Conservation (phyloP, 2,888 invertebrate genomes). For the Germaria angustata region DNA sequence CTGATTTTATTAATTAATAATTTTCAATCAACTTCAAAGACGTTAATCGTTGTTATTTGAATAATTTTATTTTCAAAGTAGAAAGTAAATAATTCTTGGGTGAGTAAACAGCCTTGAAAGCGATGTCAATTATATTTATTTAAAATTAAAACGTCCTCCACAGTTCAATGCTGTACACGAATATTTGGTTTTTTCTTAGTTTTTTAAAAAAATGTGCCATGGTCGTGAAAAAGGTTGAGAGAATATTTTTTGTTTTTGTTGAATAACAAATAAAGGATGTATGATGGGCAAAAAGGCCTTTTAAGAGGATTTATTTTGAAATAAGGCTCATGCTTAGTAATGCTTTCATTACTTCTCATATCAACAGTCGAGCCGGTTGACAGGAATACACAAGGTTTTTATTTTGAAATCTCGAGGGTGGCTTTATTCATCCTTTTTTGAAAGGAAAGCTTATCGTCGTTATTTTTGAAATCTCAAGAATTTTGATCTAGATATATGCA, state of each 20-base stretch:
- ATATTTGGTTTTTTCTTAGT: neutral
- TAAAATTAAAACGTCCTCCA: slow-evolving; percentile 10
- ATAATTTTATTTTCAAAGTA: neutral
- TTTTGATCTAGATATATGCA: too few relatives aligned
- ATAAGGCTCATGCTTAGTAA: too few relatives aligned
- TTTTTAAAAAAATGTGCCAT: neutral
- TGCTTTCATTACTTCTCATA: too few relatives aligned
- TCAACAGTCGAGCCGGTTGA: too few relatives aligned
- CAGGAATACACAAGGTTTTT: too few relatives aligned
- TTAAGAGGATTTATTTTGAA: neutral
- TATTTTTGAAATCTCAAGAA: too few relatives aligned
- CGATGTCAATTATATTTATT: slow-evolving; percentile 28
- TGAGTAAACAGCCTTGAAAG: neutral
- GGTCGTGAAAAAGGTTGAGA: neutral
- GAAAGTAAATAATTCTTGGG: neutral
- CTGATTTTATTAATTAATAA: neutral
- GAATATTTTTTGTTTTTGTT: neutral
- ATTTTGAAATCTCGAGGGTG: too few relatives aligned
- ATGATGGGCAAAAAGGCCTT: neutral
- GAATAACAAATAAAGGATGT: too few relatives aligned
- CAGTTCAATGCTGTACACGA: neutral
- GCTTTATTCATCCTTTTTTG: too few relatives aligned
- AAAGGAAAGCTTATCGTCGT: too few relatives aligned
- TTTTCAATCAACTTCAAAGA: neutral
- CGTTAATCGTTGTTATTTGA: neutral